Evolutionary conservation across 2,113 vertebrate genomes (phyloP).

Genomic region (Carettochelys insculpta): DNA sequence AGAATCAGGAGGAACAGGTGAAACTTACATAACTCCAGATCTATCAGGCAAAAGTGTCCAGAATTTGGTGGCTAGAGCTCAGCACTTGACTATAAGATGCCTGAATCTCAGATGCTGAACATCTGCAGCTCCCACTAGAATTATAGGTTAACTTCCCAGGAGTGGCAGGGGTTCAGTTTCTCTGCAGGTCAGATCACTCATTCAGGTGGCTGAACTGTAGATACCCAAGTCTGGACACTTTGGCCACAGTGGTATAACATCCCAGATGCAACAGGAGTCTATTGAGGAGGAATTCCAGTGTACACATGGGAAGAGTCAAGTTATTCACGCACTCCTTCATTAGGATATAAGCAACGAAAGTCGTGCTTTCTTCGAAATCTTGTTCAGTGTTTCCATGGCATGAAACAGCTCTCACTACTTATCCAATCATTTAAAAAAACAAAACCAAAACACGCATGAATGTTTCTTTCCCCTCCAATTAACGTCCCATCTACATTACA

Average conservation of each 20-base stretch:
- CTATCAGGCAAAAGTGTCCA: neutral
- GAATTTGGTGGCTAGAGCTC: neutral
- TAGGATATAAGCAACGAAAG: neutral
- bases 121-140: neutral
- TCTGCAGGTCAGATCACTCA: neutral
- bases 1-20: neutral
- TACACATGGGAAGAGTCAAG: neutral
- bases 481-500: slow-evolving; percentile 1
- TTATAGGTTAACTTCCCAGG: neutral
- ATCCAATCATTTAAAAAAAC: neutral
- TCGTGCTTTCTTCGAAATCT: neutral
- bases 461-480: slow-evolving; percentile 5
- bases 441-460: too few species aligned
- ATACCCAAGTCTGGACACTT: neutral
- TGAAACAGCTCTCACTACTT: neutral
- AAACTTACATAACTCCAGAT: neutral
- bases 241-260: neutral
- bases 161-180: neutral
- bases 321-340: fast-evolving
- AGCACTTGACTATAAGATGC: neutral
- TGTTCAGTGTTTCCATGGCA: neutral
- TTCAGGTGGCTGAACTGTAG: neutral
- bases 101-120: neutral
- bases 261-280: neutral
- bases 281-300: neutral